Conservation (phyloP, 92 coral and sea anemone species). For the Pocillopora grandis region DNA sequence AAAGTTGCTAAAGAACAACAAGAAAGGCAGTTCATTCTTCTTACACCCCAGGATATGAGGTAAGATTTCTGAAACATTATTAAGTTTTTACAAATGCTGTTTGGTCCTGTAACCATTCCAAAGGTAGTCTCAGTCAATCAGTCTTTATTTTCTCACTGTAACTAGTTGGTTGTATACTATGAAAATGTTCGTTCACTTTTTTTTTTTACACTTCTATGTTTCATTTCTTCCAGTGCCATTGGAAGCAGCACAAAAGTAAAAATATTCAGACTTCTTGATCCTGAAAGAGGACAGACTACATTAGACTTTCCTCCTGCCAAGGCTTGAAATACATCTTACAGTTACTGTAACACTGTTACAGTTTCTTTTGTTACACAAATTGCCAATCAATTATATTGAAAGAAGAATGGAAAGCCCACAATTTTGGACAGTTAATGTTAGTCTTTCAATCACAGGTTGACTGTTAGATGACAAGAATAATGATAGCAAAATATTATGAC, state of each 20-base stretch:
- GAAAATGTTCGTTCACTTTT: neutral
- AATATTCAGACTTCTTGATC: constrained; percentile 80
- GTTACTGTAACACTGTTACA: neutral
- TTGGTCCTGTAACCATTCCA: neutral
- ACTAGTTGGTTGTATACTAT: too few relatives aligned
- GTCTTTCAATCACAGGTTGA: neutral
- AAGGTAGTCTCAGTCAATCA: neutral
- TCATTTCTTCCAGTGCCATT: constrained; percentile 55
- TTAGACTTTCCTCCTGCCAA: constrained; percentile 55
- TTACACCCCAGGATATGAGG: constrained; percentile 98
- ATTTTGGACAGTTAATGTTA: neutral
- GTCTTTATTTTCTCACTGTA: too few relatives aligned
- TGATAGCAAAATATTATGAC: too few relatives aligned
- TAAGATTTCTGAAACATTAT: neutral
- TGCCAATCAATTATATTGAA: too few relatives aligned
- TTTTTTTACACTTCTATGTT: neutral
- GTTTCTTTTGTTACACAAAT: too few relatives aligned
- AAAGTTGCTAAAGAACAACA: constrained; percentile 89
- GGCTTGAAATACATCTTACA: neutral
- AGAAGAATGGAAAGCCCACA: too few relatives aligned
- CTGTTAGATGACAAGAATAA: too few relatives aligned
- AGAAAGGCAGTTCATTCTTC: constrained; percentile 85
- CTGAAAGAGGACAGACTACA: constrained; percentile 85
- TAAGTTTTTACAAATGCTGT: neutral
- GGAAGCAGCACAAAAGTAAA: constrained; percentile 66